These are phyloP conservation scores for Trachemys scripta DNA, from an alignment of 2,113 vertebrate genomes.

Conservation along the genomic window DNA sequence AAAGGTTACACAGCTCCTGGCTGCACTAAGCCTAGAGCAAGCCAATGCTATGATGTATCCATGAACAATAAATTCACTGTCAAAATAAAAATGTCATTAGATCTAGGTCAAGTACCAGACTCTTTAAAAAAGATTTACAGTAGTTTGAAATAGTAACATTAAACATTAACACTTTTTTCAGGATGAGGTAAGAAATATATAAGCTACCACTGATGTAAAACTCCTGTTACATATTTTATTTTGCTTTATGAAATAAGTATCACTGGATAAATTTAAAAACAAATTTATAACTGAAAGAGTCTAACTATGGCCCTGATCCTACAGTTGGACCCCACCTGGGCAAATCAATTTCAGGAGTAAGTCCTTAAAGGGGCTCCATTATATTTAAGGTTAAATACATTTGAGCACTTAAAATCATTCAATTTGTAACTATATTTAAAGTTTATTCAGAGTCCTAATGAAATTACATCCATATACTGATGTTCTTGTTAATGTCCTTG, in stretches of 20 bases:
- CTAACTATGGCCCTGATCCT: rapidly evolving
- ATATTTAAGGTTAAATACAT: neutral
- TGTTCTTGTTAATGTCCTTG: rapidly evolving
- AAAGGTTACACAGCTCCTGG: neutral
- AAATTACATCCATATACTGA: neutral
- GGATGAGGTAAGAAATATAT: neutral
- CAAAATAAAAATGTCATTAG: neutral
- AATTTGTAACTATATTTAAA: neutral
- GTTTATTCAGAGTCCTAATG: neutral
- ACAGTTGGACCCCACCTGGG: neutral
- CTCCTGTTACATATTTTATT: neutral
- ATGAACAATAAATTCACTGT: neutral
- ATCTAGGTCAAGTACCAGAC: neutral
- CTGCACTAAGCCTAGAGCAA: rapidly evolving
- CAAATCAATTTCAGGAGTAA: neutral
- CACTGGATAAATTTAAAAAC: neutral
- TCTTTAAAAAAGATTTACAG: neutral
- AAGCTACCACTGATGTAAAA: neutral
- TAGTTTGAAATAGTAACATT: neutral
- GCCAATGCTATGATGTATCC: neutral
- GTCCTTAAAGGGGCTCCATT: neutral
- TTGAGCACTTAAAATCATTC: neutral
- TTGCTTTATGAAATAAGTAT: neutral
- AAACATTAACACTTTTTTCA: neutral
- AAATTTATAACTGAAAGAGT: neutral